phyloP scores from a whole-genome alignment of 2,797 vertebrate species.

The Leptatherina wallacei region DNA sequence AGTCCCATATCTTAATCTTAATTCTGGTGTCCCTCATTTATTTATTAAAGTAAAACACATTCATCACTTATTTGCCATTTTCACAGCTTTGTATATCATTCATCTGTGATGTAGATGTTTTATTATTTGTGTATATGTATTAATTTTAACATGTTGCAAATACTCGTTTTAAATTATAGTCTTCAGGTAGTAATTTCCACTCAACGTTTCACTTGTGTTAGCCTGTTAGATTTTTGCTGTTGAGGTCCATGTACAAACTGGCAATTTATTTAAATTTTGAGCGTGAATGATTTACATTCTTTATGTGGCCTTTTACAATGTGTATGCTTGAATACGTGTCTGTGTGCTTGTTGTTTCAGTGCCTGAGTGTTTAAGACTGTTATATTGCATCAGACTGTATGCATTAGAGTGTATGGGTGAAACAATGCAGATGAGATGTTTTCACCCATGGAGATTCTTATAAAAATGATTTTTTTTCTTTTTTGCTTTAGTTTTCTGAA shows the following conservation, averaged over 20 bases:
- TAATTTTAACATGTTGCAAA: conserved; percentile 29
- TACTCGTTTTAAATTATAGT: conserved; percentile 23
- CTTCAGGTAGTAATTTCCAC: conserved; percentile 15
- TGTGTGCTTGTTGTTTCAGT: conserved; percentile 28
- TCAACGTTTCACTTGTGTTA: conserved; percentile 3
- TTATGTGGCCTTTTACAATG: conserved; percentile 51
- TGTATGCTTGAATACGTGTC: conserved; percentile 37
- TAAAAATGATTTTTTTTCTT: conserved; percentile 3
- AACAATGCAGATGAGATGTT: conserved; percentile 5
- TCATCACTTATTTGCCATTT: conserved; percentile 55
- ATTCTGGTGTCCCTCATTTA: conserved; percentile 20
- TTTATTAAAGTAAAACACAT: conserved; percentile 22
- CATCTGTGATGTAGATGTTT: conserved; percentile 34
- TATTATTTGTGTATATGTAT: conserved; percentile 13
- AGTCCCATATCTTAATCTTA: conserved; percentile 8
- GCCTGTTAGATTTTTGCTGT: conserved; percentile 17
- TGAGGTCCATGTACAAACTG: conserved; percentile 24
- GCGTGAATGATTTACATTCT: conserved; percentile 41
- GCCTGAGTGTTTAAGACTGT: conserved; percentile 33
- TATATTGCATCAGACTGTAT: conserved; percentile 20
- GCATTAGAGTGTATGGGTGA: conserved; percentile 15
- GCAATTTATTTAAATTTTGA: conserved; percentile 35
- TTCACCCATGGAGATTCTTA: conserved; percentile 11
- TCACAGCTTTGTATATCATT: conserved; percentile 29
- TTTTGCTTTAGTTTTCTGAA: conserved; percentile 15